Conservation (phyloP, 2,113 vertebrate genomes). For the Trematocara variabile region DNA sequence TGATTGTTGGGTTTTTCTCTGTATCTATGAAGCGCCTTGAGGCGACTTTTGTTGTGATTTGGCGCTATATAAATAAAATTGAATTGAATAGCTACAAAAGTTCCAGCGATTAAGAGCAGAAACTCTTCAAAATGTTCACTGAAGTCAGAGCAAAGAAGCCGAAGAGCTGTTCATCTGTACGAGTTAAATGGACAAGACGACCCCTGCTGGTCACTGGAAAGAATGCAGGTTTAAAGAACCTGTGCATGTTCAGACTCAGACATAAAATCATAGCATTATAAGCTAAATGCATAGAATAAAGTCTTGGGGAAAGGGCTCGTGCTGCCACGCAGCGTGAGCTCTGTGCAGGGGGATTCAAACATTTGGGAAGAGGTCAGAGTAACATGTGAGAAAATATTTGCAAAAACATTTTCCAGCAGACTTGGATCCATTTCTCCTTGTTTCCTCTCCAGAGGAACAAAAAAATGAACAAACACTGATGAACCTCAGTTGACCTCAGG, state of each 20-base stretch:
- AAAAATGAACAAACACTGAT: not conserved
- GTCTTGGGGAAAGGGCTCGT: not conserved
- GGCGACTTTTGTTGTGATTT: no score
- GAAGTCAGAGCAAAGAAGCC: not conserved
- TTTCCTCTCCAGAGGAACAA: not conserved
- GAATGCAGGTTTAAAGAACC: not conserved
- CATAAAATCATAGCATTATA: not conserved
- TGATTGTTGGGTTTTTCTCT: no score
- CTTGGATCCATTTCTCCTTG: rapidly evolving
- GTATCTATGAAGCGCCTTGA: no score
- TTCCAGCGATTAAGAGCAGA: not conserved
- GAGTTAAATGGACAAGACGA: not conserved
- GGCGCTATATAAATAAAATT: no score
- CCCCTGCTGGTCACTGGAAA: not conserved
- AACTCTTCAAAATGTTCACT: not conserved
- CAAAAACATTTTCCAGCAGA: not conserved
- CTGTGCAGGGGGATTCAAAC: not conserved
- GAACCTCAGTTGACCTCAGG: not conserved
- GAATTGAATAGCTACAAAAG: not conserved
- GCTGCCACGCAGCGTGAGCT: not conserved
- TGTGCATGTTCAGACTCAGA: rapidly evolving
- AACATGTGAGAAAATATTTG: not conserved
- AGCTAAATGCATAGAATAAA: not conserved
- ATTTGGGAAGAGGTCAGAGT: not conserved
- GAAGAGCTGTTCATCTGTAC: not conserved